Conservation (phyloP, 2,113 vertebrate species). For the Mus musculus region DNA sequence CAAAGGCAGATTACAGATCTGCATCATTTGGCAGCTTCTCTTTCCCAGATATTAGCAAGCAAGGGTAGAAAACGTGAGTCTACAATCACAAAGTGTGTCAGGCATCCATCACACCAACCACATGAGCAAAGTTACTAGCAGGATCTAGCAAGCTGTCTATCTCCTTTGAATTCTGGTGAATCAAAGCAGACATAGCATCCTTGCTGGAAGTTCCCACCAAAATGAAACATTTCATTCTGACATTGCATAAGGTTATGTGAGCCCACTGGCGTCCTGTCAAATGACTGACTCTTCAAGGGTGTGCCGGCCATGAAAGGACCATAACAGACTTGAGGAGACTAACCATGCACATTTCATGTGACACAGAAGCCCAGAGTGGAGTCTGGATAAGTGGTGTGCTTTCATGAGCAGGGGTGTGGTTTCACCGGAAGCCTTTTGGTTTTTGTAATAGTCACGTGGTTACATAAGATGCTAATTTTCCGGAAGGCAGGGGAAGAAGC, state of each 20-base stretch:
- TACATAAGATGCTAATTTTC: neutral
- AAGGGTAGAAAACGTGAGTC: neutral
- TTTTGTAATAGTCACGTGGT: neutral
- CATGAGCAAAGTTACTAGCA: neutral
- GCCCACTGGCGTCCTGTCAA: neutral
- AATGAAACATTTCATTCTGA: neutral
- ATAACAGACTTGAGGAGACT: neutral
- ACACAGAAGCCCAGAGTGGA: neutral
- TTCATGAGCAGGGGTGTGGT: rapidly evolving
- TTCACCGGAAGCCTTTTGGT: neutral
- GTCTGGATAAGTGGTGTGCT: neutral
- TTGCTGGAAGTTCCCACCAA: neutral
- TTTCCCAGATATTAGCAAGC: neutral
- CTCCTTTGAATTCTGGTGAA: neutral
- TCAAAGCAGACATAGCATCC: neutral
- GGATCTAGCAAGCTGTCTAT: neutral
- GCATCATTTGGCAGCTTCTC: neutral
- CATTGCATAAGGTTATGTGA: neutral
- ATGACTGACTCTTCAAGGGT: neutral
- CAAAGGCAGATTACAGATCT: neutral
- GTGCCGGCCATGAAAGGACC: neutral
- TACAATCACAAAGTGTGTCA: neutral
- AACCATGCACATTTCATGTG: neutral
- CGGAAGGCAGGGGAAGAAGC: neutral
- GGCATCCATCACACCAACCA: neutral